Base-by-base conservation (phyloP, 1,140 invertebrate genomes). In the Brachionus manjavacas region DNA sequence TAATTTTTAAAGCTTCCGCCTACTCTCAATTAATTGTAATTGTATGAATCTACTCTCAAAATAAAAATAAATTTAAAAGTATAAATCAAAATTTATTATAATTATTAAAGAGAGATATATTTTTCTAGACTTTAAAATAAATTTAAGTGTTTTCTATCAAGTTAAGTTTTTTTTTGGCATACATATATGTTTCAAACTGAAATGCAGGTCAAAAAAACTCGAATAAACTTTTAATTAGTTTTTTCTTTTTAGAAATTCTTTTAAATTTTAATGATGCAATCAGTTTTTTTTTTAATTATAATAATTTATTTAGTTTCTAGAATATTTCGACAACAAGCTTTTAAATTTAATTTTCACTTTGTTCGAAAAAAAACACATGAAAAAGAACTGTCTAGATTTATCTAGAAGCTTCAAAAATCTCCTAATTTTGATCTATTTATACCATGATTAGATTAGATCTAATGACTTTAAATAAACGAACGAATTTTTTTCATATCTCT, bases 281-380 rank as follows among this genome's bases (percentile, higher is more conserved):
- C 9, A 68, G 31, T 35, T n/a, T 46, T 72, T 35, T n/a, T 46
- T 72, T 41, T 35, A 72, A 72, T 72, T 72, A 72, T 72, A 39
- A n/a, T 72, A 72, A 72, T 72, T 72, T 72, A 72, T 72, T 72
- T 41, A 41, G 35, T 43, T 72, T 72, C 68, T 72, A 72, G 68
- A 72, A 72, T 72, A 41, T 72, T 72, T 72, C 35, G 41, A 72
- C n/a, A 68, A 68, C 16, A 68, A 68, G 66, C 52, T 60, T 46
- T 60, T 60, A 3, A 60, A 60, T 60, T 60, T 60, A 60, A 68
- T 68, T 68, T 35, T 41, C 31, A 72, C 16, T 20, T 41, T 20
- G 39, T 41, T 16, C 16, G 11, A 72, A 39, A 72, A 72, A 39
- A 72, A 41, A 72, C 16, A 41, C 31, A 72, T 14, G 39, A 16